Base-by-base conservation (phyloP, 2,888 invertebrate genomes). In the Nymphalis polychloros region DNA sequence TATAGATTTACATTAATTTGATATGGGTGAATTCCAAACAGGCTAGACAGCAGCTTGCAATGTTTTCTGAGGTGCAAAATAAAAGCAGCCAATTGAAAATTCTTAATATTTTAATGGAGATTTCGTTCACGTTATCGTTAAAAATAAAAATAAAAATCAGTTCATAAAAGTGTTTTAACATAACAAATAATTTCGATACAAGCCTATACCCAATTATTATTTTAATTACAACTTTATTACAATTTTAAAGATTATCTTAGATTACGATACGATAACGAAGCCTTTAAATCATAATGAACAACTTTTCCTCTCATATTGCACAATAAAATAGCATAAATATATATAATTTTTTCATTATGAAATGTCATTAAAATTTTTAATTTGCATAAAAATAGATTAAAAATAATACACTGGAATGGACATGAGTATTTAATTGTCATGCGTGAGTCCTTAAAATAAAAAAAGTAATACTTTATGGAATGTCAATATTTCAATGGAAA, bases 21-120 rank as follows among this genome's bases (percentile, higher is more conserved):
- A 6, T 31, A 6, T 31, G 5, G 6, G 27, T 1, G 27, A 6
- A 31, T 6, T 5, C 27, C 6, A 6, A 31, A 31, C 27, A 4
- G 1, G 35, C 27, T 8, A n/a, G 7, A 31, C 17, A 48, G 19
- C 2, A 41, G 13, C 41, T 41, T 41, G 10, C 10, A 55, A 17
- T 16, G 10, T 31, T 13, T 47, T 46, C 5, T 27, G 17, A 27
- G 41, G 48, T 31, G 19, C 55, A 41, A 79, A 89, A 85, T 82
- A 78, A 89, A 88, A 89, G 83, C 76, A 79, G 70, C 61, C 63
- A 48, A 67, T 74, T 82, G 79, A 87, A 89, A 92, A 89, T 87
- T 89, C 88, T 90, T 91, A 90, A 84, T 87, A 77, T 77, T 79
- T 91, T 91, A 92, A 86, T 85, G 84, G 88, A 90, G 91, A 89